Base-by-base conservation (phyloP, 2,113 vertebrate species). In the Gymnogyps californianus region DNA sequence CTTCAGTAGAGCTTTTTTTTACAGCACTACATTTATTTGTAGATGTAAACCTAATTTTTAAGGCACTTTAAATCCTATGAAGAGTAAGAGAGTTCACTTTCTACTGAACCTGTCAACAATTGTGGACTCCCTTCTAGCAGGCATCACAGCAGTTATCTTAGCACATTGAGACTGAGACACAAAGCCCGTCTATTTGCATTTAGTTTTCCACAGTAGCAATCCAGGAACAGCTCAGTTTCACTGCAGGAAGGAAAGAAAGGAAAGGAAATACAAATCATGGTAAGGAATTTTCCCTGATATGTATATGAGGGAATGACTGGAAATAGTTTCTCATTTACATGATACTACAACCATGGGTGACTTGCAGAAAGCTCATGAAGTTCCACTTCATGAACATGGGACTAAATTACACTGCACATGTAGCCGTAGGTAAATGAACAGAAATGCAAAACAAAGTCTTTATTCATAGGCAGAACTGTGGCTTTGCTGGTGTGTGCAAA, bases 151-250 rank as follows among this genome's bases (percentile, higher is more conserved):
- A 57, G 49, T 40, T 71, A 64, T 16, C 40, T 69, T 76, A 49
- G 54, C n/a, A 61, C 61, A 16, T 88, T 72, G 16, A 54, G 34
- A 10, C 31, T 72, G 79, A 90, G 49, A 54, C 67, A 74, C 31
- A 87, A 87, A 78, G 16, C 44, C 65, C 31, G 54, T 83, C 34
- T 93, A 79, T 91, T 94, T 91, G 32, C 85, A 90, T 92, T 92
- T 83, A 36, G 42, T 93, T 94, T 94, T 88, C 47, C 55, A 87
- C 51, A 75, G 67, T 13, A 87, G 36, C 90, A 84, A 15, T 92
- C 71, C n/a, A 81, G 62, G 86, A 95, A 36, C 42, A 86, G 59
- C 36, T 95, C 71, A 36, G 51, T 64, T 90, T 85, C 4, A 3
- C 47, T 81, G 47, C 38, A 75, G 62, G 54, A 93, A 87, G 16